Percentiles rank a stretch among this genome's conserved stretches.
phyloP scores from a whole-genome alignment of 2,797 vertebrate genomes.

The Malacoctenus gilli region DNA sequence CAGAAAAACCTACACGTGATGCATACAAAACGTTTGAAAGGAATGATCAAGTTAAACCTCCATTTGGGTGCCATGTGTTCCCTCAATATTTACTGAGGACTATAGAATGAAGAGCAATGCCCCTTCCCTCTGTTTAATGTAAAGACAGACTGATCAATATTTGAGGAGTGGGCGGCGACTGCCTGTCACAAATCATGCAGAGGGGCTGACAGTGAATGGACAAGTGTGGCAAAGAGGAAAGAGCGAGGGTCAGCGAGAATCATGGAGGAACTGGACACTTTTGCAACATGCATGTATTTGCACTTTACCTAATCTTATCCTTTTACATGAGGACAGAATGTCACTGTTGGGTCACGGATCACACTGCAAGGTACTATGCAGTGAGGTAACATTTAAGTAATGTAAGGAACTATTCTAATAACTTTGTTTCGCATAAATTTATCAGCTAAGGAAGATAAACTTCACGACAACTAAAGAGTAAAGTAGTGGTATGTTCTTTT shows the following conservation, averaged over 20 bases:
- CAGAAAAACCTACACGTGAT: background rate
- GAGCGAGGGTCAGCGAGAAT: slow-evolving; percentile 8
- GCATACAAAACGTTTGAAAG: too few relatives aligned
- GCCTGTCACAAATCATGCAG: background rate
- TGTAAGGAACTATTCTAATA: too few relatives aligned
- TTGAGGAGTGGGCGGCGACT: slow-evolving; percentile 13
- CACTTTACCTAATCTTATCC: too few relatives aligned
- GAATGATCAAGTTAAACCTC: slow-evolving; percentile 23
- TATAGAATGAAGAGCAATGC: slow-evolving; percentile 42
- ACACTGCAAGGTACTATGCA: too few relatives aligned
- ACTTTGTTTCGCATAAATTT: too few relatives aligned
- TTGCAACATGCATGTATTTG: too few relatives aligned
- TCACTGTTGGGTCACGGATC: too few relatives aligned
- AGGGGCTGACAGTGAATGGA: slow-evolving; percentile 8
- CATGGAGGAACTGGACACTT: background rate
- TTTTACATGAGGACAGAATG: too few relatives aligned
- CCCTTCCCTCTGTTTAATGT: slow-evolving; percentile 44
- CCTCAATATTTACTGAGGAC: slow-evolving; percentile 53
- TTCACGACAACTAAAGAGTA: too few relatives aligned
- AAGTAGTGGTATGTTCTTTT: too few relatives aligned
- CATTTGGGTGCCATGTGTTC: slow-evolving; percentile 35
- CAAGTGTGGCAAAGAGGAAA: slow-evolving; percentile 6
- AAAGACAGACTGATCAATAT: slow-evolving; percentile 59
- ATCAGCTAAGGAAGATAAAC: too few relatives aligned
- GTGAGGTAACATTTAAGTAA: too few relatives aligned